Percentiles rank a stretch among this genome's conserved stretches.
Evolutionary conservation across 2,888 invertebrate species (phyloP).

Genomic region (Epistrophe grossulariae): DNA sequence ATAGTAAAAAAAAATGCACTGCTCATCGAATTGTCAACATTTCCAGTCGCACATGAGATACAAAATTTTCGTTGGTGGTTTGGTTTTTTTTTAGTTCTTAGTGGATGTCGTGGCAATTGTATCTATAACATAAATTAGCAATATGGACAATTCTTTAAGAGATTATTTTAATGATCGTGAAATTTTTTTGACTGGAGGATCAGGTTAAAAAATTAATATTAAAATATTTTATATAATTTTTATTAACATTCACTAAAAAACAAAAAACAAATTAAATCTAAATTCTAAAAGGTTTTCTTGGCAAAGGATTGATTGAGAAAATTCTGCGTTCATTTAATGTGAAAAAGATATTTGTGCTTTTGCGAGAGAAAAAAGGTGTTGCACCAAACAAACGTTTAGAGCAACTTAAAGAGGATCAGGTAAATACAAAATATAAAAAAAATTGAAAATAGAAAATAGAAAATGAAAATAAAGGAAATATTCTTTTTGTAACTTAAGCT

Average conservation of each 20-base stretch:
- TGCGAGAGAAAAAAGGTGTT: slow-evolving; percentile 89
- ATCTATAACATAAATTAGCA: neutral
- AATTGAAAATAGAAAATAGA: too few relatives aligned
- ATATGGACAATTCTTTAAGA: slow-evolving; percentile 80
- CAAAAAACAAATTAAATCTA: neutral
- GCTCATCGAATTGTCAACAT: slow-evolving; percentile 25
- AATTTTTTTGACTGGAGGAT: slow-evolving; percentile 93
- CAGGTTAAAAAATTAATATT: slow-evolving; percentile 83
- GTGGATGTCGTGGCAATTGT: slow-evolving; percentile 17
- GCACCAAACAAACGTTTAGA: slow-evolving; percentile 87
- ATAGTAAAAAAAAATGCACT: slow-evolving; percentile 10
- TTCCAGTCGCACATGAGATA: neutral
- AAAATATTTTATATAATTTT: neutral
- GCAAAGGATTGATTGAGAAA: slow-evolving; percentile 94
- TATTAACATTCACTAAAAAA: neutral
- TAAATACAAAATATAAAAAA: too few relatives aligned
- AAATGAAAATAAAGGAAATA: neutral
- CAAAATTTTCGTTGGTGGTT: neutral
- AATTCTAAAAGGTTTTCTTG: slow-evolving; percentile 89
- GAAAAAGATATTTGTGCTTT: slow-evolving; percentile 89
- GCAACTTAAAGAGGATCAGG: slow-evolving; percentile 81
- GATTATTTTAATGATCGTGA: slow-evolving; percentile 88
- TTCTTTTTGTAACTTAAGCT: neutral
- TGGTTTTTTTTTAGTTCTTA: slow-evolving; percentile 35
- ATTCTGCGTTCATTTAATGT: slow-evolving; percentile 91